Evolutionary conservation across 2,113 vertebrate species (phyloP), one percentile per base, ranked within the genome.

Genomic region (Zeus faber): DNA sequence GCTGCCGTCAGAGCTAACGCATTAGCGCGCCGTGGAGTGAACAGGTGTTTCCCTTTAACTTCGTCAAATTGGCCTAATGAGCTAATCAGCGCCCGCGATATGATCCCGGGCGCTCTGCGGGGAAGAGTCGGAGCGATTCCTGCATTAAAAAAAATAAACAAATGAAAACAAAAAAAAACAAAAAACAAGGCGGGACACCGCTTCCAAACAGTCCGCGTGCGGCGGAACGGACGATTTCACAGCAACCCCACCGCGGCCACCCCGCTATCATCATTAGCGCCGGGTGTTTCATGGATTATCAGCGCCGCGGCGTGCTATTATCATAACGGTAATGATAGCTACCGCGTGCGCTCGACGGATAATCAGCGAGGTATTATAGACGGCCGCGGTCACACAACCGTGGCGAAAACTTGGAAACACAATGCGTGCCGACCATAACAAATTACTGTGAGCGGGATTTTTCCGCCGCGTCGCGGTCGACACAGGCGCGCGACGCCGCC

Each of bases 321-420:
- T 76, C 72, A 77, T 80, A 84, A 81, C 77, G 58, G 77, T 76
- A 75, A 74, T 24, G 70, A 69, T 78, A 72, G 77, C 70, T 72
- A 65, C n/a, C 69, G 66, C 74, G 72, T 77, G 70, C 46, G 49
- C 49, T 81, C 83, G 84, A 87, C 71, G 65, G 85, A 80, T 84
- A 85, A 87, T 87, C 85, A 85, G 80, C 64, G 57, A 79, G 83
- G 81, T 85, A 87, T 85, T 87, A 84, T 85, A 58, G 71, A 69
- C 81, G 62, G 72, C 59, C 67, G 85, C 82, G 85, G 81, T 82
- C 70, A 79, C 83, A 72, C 78, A 76, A 67, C 67, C 44, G 67
- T 39, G 69, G 79, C 67, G 59, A 51, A 73, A 74, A 72, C 67
- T 23, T 8, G 67, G 65, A 76, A 80, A 67, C 72, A 25, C 57